Conservation (phyloP, 2,888 invertebrate species). For the Napeogenes sylphis region DNA sequence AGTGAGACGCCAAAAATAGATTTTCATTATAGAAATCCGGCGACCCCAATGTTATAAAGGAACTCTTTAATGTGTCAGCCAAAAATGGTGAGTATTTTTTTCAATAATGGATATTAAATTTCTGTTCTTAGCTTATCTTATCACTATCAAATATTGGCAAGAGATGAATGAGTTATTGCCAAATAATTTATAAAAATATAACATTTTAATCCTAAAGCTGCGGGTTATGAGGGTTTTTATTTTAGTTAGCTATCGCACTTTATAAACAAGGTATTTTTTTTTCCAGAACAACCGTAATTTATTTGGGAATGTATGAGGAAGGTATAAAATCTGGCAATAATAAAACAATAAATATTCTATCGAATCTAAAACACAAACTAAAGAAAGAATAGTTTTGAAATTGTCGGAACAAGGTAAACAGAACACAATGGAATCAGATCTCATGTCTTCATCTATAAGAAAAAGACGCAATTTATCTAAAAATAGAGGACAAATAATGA, state of each 20-base stretch:
- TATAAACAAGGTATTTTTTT: constrained; percentile 37
- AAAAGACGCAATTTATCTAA: constrained; percentile 80
- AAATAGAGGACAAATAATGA: constrained; percentile 69
- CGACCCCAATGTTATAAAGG: constrained; percentile 58
- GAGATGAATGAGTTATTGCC: constrained; percentile 50
- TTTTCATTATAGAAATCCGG: constrained; percentile 67
- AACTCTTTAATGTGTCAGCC: constrained; percentile 45
- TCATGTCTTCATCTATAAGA: constrained; percentile 73
- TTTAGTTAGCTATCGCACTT: constrained; percentile 13
- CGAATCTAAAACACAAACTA: constrained; percentile 60
- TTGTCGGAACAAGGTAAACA: constrained; percentile 44
- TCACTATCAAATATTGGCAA: constrained; percentile 61
- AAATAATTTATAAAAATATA: constrained; percentile 37
- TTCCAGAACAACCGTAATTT: constrained; percentile 42
- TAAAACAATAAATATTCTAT: constrained; percentile 51
- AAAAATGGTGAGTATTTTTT: constrained; percentile 61
- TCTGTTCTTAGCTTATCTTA: constrained; percentile 47
- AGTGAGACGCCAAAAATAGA: constrained; percentile 63
- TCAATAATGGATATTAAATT: constrained; percentile 30
- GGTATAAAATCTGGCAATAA: constrained; percentile 38
- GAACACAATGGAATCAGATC: constrained; percentile 54
- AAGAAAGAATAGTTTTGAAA: constrained; percentile 46
- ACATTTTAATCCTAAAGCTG: constrained; percentile 1
- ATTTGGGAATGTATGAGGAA: constrained; percentile 58
- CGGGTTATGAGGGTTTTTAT: constrained; percentile 2